Evolutionary conservation across 1,140 invertebrate species (phyloP), one percentile per base, ranked within the genome.

Genomic region (Cherax quadricarinatus): DNA sequence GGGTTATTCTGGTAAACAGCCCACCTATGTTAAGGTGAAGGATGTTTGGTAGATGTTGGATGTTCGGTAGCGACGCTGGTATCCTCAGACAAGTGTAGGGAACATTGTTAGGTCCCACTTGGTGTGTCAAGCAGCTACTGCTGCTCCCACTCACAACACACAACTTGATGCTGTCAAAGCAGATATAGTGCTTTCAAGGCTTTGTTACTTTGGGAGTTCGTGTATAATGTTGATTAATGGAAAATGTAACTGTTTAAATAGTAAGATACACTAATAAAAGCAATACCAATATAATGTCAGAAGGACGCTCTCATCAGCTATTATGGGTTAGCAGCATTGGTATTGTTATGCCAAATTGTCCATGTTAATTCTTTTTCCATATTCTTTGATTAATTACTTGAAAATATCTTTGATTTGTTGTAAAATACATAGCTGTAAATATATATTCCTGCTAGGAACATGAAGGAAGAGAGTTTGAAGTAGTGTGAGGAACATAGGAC

Each of bases 321-420:
- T 85, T 80, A 86, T 70, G 85, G 84, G 90, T 91, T 91, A 86
- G 90, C 90, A 60, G 90, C 90, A 86, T 81, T 86, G 90, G 84
- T 60, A 82, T 89, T 89, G 88, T 89, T 89, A 89, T 89, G 81
- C 88, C 88, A 84, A 89, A 83, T 89, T 83, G 88, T 84, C 81
- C 14, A 18, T 41, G 78, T 73, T 84, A 73, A 60, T 82, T 73
- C 70, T 53, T 7, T 21, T 60, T 78, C 75, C 60, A 10, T 79
- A 24, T n/a, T 30, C 9, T n/a, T 78, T 3, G n/a, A 9, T 24
- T 7, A 18, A 21, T 12, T 18, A 3, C 6, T n/a, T 62, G 2
- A 3, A 51, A 84, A 49, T 62, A 48, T 73, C 73, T 12, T 57
- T 9, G 9, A 57, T 57, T 57, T 1, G 53, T 57, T 57, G 53